Evolutionary conservation across 2,888 invertebrate genomes (phyloP), one percentile per base, ranked within the genome.

Genomic region (Orchestes rusci): DNA sequence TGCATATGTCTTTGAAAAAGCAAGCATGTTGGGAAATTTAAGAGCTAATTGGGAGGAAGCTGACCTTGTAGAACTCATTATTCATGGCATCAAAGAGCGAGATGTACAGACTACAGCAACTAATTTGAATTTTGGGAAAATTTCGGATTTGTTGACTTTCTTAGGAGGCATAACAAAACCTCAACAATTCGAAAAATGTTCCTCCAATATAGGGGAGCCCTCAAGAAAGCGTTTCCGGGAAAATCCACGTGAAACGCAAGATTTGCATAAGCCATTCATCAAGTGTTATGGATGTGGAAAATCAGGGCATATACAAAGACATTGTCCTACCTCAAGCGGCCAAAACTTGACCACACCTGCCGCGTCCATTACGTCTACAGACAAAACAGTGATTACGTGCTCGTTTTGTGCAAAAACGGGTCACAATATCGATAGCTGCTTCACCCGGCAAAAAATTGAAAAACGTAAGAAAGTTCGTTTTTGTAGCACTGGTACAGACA

Each of bases 1-100:
- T 17, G 32, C 45, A 2, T 55, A 57, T 48, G 52, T 56, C 13
- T 52, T 53, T 27, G 13, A 56, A 43, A 57, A 55, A 20, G 35
- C 35, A 2, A 17, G 41, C 13, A 29, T 51, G 29, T 36, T 57
- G 5, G 48, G 48, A 48, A 54, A 53, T 43, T 30, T 56, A n/a
- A 36, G 53, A 4, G 54, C 38, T 12, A 33, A 39, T 23, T 57
- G 55, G 56, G 30, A 49, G 20, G 51, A 50, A 15, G n/a, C 17
- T 34, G 57, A 55, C 43, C 32, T 52, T 29, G 46, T 53, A 15
- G 54, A 56, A 43, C 23, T 56, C 19, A 51, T 54, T 19, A 40
- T 28, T 7, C 23, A 23, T 10, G 23, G 23, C 5, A 5, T 23
- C 5, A 23, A 23, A 23, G 23, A 23, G 23, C 27, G 23, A n/a